A percentile compares a stretch with the other conserved stretches of the same genome.
Conservation (phyloP, 2,113 vertebrate species). For the Pogona vitticeps region DNA sequence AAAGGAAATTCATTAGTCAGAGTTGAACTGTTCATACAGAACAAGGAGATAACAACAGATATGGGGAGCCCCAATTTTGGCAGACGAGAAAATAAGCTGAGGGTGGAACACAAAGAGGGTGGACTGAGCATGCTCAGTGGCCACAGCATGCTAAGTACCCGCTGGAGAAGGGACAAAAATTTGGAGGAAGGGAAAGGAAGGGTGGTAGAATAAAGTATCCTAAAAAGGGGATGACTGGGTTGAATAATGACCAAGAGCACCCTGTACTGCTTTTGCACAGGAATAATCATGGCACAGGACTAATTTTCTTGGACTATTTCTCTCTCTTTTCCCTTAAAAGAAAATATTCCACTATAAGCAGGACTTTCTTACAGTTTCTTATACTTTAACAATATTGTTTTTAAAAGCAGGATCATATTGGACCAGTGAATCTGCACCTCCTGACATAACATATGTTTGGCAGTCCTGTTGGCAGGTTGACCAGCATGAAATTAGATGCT, state of each 20-base stretch:
- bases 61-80: neutral
- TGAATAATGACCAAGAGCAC: neutral
- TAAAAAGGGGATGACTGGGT: neutral
- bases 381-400: neutral
- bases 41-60: neutral
- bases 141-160: neutral
- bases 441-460: slow-evolving; percentile 53
- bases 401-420: slow-evolving; percentile 29
- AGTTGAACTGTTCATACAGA: neutral
- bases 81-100: neutral
- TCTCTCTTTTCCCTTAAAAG: neutral
- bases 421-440: slow-evolving; percentile 41
- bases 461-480: slow-evolving; percentile 31
- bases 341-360: neutral
- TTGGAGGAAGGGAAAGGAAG: neutral
- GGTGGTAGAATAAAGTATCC: neutral
- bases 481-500: slow-evolving; percentile 54
- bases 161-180: neutral
- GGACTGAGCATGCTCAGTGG: neutral
- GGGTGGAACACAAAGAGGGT: neutral
- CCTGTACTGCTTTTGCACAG: neutral
- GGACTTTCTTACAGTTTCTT: neutral
- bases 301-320: neutral
- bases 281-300: neutral
- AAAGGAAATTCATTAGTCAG: neutral